These are phyloP conservation scores for Benitochromis conjunctus DNA, from an alignment of 2,113 vertebrate genomes.

Conservation along the genomic window DNA sequence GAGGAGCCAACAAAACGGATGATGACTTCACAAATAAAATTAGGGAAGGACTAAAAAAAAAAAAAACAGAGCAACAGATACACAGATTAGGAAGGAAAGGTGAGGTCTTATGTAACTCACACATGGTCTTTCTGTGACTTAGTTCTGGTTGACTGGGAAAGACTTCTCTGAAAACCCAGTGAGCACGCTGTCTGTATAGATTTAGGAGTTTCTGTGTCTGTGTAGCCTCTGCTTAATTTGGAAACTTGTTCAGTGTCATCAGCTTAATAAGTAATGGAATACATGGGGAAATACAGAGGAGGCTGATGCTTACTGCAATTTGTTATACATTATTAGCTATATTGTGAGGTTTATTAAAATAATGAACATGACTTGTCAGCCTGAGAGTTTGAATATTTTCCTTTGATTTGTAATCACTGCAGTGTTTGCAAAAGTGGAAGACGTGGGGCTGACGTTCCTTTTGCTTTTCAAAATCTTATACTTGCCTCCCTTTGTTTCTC, in stretches of 20 bases:
- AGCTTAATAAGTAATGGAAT: neutral
- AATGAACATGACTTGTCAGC: neutral
- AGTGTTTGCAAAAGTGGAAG: neutral
- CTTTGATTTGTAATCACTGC: neutral
- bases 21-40: constrained; percentile 28
- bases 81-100: neutral
- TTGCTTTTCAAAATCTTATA: neutral
- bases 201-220: neutral
- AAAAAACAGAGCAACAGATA: neutral
- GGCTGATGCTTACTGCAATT: neutral
- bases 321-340: neutral
- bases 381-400: neutral
- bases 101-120: constrained; percentile 37
- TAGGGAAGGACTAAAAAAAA: neutral
- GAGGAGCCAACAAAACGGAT: constrained; percentile 25
- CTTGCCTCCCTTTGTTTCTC: neutral
- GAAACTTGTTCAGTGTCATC: neutral
- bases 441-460: neutral
- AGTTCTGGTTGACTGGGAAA: constrained; percentile 22
- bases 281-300: neutral
- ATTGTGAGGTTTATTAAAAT: neutral
- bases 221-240: constrained; percentile 15
- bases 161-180: constrained; percentile 19
- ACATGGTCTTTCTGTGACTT: constrained; percentile 40
- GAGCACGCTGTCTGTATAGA: constrained; percentile 24